Evolutionary conservation across 2,797 vertebrate genomes (phyloP).

Genomic region (Gobionotothen gibberifrons): DNA sequence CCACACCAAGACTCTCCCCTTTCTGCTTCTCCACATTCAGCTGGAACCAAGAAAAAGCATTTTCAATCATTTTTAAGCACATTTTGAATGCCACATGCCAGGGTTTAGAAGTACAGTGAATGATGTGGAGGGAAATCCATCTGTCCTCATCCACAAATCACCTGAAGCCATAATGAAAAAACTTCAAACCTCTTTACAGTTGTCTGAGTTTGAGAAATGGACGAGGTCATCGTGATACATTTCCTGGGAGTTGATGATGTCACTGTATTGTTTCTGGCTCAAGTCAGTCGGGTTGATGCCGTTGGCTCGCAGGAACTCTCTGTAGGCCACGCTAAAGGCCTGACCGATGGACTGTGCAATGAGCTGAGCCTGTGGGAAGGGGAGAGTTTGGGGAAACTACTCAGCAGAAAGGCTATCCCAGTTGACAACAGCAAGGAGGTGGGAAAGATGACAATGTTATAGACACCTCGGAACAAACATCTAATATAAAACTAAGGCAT

Average conservation of each 20-base stretch:
- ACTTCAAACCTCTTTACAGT: constrained; percentile 94
- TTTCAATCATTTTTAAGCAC: constrained; percentile 7
- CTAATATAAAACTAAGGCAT: constrained; percentile 16
- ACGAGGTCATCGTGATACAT: constrained; percentile 89
- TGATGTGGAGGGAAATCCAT: constrained; percentile 28
- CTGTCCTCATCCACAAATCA: constrained; percentile 21
- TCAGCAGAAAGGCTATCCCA: constrained; percentile 54
- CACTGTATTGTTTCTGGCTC: constrained; percentile 99
- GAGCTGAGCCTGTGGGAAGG: constrained; percentile 90
- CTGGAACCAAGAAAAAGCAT: constrained; percentile 70
- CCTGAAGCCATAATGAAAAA: constrained; percentile 30
- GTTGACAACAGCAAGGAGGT: constrained; percentile 50
- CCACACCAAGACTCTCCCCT: constrained; percentile 84
- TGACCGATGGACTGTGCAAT: constrained; percentile 99
- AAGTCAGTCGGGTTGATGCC: constrained; percentile 98
- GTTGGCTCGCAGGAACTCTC: constrained; percentile 96
- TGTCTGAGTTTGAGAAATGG: constrained; percentile 94
- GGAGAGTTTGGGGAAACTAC: constrained; percentile 55
- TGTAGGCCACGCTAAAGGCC: constrained; percentile 98
- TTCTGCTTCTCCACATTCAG: constrained; percentile 94
- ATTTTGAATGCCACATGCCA: neutral
- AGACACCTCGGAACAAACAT: constrained; percentile 16
- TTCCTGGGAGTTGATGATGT: constrained; percentile 96
- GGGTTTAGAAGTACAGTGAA: neutral
- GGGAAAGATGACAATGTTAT: constrained; percentile 45